Evolutionary conservation across 2,888 invertebrate genomes (phyloP).

Genomic region (Eledona agricola): DNA sequence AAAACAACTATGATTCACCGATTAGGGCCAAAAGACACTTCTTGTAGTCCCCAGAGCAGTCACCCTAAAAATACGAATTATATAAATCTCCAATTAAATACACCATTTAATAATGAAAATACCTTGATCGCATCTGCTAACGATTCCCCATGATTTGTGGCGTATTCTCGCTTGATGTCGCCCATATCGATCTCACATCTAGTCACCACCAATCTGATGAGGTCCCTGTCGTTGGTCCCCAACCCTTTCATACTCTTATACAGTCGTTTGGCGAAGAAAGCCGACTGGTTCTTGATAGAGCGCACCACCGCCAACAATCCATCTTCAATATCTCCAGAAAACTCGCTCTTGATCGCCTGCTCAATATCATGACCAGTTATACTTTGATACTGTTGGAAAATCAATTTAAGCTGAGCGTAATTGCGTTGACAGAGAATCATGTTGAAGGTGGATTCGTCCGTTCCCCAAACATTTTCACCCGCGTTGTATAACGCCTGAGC

Average conservation of each 20-base stretch:
- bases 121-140: conserved; percentile 84
- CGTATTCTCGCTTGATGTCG: conserved; percentile 83
- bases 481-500: conserved; percentile 82
- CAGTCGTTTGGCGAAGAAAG: conserved; percentile 86
- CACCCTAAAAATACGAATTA: conserved; percentile 61
- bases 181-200: conserved; percentile 86
- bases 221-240: conserved; percentile 86
- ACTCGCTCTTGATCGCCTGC: conserved; percentile 81
- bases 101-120: too few species aligned
- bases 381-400: conserved; percentile 67
- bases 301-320: conserved; percentile 83
- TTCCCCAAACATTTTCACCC: conserved; percentile 74
- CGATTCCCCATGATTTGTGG: conserved; percentile 76
- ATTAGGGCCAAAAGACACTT: conserved; percentile 80
- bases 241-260: conserved; percentile 89
- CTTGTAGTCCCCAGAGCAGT: conserved; percentile 88
- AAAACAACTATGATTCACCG: conserved; percentile 56
- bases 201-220: conserved; percentile 86
- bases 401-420: conserved; percentile 69
- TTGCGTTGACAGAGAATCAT: conserved; percentile 83
- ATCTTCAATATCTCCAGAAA: conserved; percentile 83
- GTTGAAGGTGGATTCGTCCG: conserved; percentile 89
- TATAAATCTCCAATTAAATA: background rate
- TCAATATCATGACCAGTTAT: conserved; percentile 82
- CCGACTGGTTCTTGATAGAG: conserved; percentile 79